phyloP scores from a whole-genome alignment of 1,140 invertebrate species.

The Pseudachorutes palmiensis region DNA sequence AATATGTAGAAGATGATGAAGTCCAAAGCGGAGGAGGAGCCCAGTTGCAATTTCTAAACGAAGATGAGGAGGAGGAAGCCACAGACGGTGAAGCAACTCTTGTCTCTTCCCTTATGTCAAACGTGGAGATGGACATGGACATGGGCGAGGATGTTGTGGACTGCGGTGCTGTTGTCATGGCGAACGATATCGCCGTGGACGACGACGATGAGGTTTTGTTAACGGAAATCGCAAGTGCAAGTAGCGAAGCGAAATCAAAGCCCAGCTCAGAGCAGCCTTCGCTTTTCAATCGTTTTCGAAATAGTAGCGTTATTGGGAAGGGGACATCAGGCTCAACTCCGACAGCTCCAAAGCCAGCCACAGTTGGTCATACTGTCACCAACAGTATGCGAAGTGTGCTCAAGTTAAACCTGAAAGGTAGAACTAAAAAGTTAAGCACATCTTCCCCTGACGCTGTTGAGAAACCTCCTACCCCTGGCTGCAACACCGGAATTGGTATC shows the following conservation, averaged over 20 bases:
- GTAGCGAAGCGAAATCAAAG: background rate
- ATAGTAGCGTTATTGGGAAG: background rate
- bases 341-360: background rate
- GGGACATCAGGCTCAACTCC: background rate
- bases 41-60: background rate
- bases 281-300: background rate
- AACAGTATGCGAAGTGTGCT: constrained; percentile 14
- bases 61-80: constrained; percentile 8
- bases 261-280: background rate
- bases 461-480: constrained; percentile 27
- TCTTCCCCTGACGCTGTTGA: constrained; percentile 24
- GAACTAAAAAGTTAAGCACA: background rate
- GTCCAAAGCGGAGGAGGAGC: background rate
- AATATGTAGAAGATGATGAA: constrained; percentile 11
- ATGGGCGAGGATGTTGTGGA: background rate
- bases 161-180: constrained; percentile 22
- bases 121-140: constrained; percentile 5
- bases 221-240: background rate
- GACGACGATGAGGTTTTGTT: background rate
- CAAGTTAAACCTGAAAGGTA: constrained; percentile 9
- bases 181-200: constrained; percentile 15
- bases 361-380: background rate
- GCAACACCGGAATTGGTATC: constrained; percentile 22
- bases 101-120: constrained; percentile 9
- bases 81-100: constrained; percentile 14